Evolutionary conservation across 2,797 vertebrate species (phyloP).

Genomic region (Otolemur crassicaudatus): DNA sequence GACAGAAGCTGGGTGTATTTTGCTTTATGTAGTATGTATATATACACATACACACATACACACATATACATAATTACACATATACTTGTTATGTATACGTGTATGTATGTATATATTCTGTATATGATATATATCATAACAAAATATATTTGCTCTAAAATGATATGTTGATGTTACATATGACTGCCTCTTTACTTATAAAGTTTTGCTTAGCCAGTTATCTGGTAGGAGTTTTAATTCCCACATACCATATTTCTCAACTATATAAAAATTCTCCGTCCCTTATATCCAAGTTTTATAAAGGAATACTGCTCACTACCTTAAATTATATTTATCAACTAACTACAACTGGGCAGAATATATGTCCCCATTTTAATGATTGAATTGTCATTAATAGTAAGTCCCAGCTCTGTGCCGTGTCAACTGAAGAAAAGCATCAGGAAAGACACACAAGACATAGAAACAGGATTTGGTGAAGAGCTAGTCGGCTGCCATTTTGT

Average conservation of each 20-base stretch:
- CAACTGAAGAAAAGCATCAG: not conserved
- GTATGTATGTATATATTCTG: not conserved
- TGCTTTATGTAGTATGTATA: not conserved
- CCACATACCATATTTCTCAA: not conserved
- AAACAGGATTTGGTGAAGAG: rapidly evolving
- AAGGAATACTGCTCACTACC: not conserved
- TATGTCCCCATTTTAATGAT: not conserved
- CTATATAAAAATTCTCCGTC: not conserved
- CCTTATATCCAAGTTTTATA: not conserved
- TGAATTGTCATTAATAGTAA: not conserved
- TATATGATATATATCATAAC: not conserved
- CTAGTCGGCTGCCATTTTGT: not conserved
- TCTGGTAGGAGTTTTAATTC: not conserved
- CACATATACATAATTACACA: no score
- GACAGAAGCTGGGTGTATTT: not conserved
- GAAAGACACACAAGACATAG: rapidly evolving
- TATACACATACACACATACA: no score
- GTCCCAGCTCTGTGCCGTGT: not conserved
- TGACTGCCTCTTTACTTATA: not conserved
- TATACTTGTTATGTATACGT: no score
- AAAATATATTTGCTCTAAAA: not conserved
- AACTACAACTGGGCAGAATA: not conserved
- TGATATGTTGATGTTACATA: not conserved
- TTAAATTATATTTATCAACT: not conserved
- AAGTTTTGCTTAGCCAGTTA: not conserved